Percentiles rank a stretch among this genome's conserved stretches.
phyloP scores from a whole-genome alignment of 2,888 invertebrate genomes.

The Thereva nobilitata region DNA sequence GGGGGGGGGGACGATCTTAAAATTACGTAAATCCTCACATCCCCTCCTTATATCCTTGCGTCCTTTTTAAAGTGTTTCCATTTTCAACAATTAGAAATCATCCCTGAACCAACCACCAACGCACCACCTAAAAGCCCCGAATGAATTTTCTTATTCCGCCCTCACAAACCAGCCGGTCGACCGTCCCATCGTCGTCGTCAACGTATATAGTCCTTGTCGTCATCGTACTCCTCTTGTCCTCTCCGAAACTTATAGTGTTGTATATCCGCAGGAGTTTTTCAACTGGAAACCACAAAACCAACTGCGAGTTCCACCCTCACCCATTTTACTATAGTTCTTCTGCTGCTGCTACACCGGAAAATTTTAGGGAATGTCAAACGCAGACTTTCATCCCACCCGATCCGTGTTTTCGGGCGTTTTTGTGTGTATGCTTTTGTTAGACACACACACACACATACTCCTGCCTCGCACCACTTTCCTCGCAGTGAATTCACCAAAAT shows the following conservation, averaged over 20 bases:
- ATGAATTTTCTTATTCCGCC: too few species aligned
- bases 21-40: too few species aligned
- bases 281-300: conserved; percentile 29
- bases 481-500: not conserved
- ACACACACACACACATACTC: conserved; percentile 3
- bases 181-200: too few species aligned
- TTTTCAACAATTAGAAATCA: too few species aligned
- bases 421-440: not conserved
- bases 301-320: conserved; percentile 3
- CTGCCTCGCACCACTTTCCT: not conserved
- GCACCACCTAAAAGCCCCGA: too few species aligned
- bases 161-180: too few species aligned
- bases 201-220: not conserved
- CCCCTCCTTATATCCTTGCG: too few species aligned
- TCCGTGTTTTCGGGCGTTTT: not conserved
- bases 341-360: not conserved
- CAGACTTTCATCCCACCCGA: not conserved
- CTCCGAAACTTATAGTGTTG: conserved; percentile 12
- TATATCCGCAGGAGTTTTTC: conserved; percentile 12
- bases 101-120: too few species aligned
- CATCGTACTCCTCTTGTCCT: not conserved
- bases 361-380: conserved; percentile 12
- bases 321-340: not conserved
- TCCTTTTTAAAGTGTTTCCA: too few species aligned
- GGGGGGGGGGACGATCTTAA: too few species aligned